phyloP scores from a whole-genome alignment of 92 coral and sea anemone genomes.

The Porites rus region DNA sequence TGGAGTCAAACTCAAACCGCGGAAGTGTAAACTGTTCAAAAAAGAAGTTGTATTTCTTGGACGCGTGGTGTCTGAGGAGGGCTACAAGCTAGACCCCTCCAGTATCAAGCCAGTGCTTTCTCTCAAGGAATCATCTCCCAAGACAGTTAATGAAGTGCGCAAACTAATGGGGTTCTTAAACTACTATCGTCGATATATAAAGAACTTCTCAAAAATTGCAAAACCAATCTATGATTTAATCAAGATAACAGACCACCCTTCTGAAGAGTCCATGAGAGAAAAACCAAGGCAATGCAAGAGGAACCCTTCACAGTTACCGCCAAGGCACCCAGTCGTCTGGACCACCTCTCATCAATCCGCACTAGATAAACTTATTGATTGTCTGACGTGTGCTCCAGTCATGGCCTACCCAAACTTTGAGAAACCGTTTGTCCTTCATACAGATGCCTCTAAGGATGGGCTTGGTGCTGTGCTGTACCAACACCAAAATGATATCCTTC shows the following conservation, averaged over 20 bases:
- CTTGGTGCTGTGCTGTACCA: slow-evolving; percentile 54
- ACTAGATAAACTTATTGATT: slow-evolving; percentile 40
- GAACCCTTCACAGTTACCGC: slow-evolving; percentile 27
- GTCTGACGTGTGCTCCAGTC: slow-evolving; percentile 40
- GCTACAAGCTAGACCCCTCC: slow-evolving; percentile 56
- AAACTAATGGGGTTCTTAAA: slow-evolving; percentile 62
- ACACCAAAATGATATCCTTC: slow-evolving; percentile 10
- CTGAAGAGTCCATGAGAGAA: background rate
- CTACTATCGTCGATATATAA: slow-evolving; percentile 58
- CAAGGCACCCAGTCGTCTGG: slow-evolving; percentile 51
- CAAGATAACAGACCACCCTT: slow-evolving; percentile 19
- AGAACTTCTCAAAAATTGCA: slow-evolving; percentile 44
- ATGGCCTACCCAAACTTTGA: slow-evolving; percentile 57
- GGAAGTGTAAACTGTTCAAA: slow-evolving; percentile 51
- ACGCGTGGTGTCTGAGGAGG: slow-evolving; percentile 44
- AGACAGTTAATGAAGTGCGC: slow-evolving; percentile 69
- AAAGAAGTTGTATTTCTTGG: slow-evolving; percentile 59
- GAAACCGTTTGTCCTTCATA: slow-evolving; percentile 32
- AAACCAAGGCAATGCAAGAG: slow-evolving; percentile 24
- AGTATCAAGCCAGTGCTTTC: slow-evolving; percentile 48
- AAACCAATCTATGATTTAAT: slow-evolving; percentile 57
- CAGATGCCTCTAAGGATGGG: slow-evolving; percentile 51
- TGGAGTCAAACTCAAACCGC: slow-evolving; percentile 68
- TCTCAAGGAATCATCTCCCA: slow-evolving; percentile 58
- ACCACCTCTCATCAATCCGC: slow-evolving; percentile 44